Evolutionary conservation across 2,888 invertebrate genomes (phyloP), one percentile per base, ranked within the genome.

Genomic region (Scelioninae gen. 2): DNA sequence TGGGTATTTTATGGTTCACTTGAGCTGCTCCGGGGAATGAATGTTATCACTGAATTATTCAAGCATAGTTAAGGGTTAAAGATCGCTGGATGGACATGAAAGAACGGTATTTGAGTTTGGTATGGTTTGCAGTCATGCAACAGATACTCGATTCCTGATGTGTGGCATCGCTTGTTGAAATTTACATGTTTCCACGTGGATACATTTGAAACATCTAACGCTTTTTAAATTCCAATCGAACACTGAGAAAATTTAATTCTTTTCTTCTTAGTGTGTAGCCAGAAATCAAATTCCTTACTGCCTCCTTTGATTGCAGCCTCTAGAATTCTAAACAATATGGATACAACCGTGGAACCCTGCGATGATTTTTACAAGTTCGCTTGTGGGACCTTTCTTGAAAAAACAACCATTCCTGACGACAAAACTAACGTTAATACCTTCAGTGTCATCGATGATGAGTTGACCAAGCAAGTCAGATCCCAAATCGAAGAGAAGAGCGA

Each of bases 241-340:
- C 15, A 13, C 15, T 2, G 10, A 6, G 37, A 5, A 13, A 11
- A 13, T 3, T 3, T 37, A 13, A 13, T n/a, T 4, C n/a, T n/a
- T 33, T 9, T n/a, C 33, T 33, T 33, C 4, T n/a, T 33, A 25
- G n/a, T n/a, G n/a, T n/a, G n/a, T n/a, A n/a, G n/a, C n/a, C n/a
- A n/a, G n/a, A 22, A 22, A 22, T 22, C 5, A 22, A 22, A 22
- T 31, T 35, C 13, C 6, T 35, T 2, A 35, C 2, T 13, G 2
- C 11, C 13, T 41, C 7, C 2, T 31, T 33, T 10, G 0, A 33
- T 31, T 33, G 1, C 45, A 90, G 94, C 94, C 0, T 91, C 93
- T 0, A 90, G 90, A 75, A 88, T 94, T 10, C 86, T 94, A 35
- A 87, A 89, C 72, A 92, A 91, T 82, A 92, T 94, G 91, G 92